These are phyloP conservation scores for Eubasilissa splendida DNA, from an alignment of 2,888 invertebrate species.

Conservation along the genomic window DNA sequence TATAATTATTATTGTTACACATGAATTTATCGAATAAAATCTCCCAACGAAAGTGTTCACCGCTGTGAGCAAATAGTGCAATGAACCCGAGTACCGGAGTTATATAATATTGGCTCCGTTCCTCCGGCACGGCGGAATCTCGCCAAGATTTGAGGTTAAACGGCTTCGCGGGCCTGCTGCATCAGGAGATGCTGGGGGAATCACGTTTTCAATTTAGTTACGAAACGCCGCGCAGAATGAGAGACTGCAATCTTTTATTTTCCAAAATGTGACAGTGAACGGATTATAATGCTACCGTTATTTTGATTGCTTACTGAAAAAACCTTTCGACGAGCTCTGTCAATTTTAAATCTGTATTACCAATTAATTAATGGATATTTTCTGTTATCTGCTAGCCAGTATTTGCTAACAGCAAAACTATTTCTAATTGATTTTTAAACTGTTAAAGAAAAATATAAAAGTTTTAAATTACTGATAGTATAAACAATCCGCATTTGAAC, in stretches of 20 bases:
- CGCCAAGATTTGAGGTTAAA: not conserved
- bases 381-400: no score
- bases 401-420: no score
- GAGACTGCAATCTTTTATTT: slow-evolving; percentile 1
- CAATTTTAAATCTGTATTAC: no score
- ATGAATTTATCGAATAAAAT: not conserved
- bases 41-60: slow-evolving; percentile 19
- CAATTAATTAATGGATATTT: no score
- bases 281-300: no score
- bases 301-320: no score
- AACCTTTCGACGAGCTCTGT: no score
- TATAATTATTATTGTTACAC: not conserved
- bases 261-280: not conserved
- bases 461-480: no score
- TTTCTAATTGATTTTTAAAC: no score
- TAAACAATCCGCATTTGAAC: no score
- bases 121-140: not conserved
- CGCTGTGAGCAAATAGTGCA: slow-evolving; percentile 3
- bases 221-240: slow-evolving; percentile 21
- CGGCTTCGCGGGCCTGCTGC: not conserved
- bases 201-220: slow-evolving; percentile 31
- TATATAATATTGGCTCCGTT: slow-evolving; percentile 1
- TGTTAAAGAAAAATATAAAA: no score
- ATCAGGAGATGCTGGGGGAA: not conserved
- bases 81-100: slow-evolving; percentile 6